Conservation (phyloP, 2,797 vertebrate species). For the Anguilla anguilla region DNA sequence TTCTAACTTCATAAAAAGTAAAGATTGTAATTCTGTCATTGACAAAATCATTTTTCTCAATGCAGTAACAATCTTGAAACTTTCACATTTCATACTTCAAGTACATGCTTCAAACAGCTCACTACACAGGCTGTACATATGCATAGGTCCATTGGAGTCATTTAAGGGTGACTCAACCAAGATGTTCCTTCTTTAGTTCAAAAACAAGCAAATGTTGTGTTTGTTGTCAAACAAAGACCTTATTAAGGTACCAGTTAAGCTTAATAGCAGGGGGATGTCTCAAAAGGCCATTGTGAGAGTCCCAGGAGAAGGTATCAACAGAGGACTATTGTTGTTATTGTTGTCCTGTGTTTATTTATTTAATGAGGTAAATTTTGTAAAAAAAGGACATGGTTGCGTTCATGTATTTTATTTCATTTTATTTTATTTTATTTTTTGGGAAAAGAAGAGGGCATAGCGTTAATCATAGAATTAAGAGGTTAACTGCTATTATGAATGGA, state of each 20-base stretch:
- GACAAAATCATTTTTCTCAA: background rate
- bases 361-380: too few relatives aligned
- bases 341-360: too few relatives aligned
- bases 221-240: conserved; percentile 1
- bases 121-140: background rate
- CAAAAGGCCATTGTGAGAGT: background rate
- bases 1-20: too few relatives aligned
- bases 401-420: too few relatives aligned
- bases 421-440: too few relatives aligned
- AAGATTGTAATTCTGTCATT: background rate
- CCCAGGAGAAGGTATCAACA: background rate
- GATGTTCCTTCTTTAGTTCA: background rate
- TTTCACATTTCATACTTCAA: background rate
- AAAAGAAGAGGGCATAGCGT: background rate
- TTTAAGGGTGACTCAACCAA: background rate
- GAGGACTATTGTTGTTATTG: too few relatives aligned
- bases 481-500: background rate
- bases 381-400: too few relatives aligned
- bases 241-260: too few relatives aligned
- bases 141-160: background rate
- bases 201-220: background rate
- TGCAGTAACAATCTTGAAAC: background rate
- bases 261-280: background rate
- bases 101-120: background rate
- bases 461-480: background rate